phyloP scores from a whole-genome alignment of 1,140 invertebrate genomes.

The Drosophila albomicans region DNA sequence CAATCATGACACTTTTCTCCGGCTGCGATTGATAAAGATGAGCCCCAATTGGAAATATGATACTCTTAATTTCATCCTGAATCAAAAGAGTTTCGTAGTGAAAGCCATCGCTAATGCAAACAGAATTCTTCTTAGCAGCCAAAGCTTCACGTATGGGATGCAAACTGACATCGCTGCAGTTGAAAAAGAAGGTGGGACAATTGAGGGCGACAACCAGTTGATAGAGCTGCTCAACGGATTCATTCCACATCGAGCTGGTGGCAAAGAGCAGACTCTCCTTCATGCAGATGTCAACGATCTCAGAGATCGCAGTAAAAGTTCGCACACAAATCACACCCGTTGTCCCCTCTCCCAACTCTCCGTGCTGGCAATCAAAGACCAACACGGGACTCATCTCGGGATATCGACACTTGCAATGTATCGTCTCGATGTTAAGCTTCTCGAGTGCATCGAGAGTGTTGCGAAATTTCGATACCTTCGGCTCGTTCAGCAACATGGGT shows the following conservation, averaged over 20 bases:
- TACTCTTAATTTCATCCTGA: conserved; percentile 27
- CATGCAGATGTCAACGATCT: conserved; percentile 48
- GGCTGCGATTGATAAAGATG: conserved; percentile 4
- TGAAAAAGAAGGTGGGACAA: conserved; percentile 52
- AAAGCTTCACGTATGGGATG: neutral
- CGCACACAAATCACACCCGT: conserved; percentile 55
- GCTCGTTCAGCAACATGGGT: conserved; percentile 4
- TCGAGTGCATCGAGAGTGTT: neutral
- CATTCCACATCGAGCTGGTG: conserved; percentile 63
- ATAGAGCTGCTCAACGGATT: conserved; percentile 58
- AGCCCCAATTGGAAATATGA: conserved; percentile 68
- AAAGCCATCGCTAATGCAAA: conserved; percentile 35
- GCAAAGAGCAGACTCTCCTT: conserved; percentile 41
- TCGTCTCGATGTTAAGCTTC: conserved; percentile 35
- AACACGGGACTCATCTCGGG: conserved; percentile 47
- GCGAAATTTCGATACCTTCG: conserved; percentile 18
- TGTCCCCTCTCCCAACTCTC: conserved; percentile 31
- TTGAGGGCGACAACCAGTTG: conserved; percentile 55
- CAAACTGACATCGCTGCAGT: conserved; percentile 60
- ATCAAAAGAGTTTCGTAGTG: conserved; percentile 69
- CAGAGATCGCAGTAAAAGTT: conserved; percentile 49
- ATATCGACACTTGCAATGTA: neutral
- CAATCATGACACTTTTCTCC: neutral
- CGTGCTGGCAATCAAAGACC: conserved; percentile 49
- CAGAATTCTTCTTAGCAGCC: neutral